Base-by-base conservation (phyloP, 2,113 vertebrate species). In the Lucifuga dentata region DNA sequence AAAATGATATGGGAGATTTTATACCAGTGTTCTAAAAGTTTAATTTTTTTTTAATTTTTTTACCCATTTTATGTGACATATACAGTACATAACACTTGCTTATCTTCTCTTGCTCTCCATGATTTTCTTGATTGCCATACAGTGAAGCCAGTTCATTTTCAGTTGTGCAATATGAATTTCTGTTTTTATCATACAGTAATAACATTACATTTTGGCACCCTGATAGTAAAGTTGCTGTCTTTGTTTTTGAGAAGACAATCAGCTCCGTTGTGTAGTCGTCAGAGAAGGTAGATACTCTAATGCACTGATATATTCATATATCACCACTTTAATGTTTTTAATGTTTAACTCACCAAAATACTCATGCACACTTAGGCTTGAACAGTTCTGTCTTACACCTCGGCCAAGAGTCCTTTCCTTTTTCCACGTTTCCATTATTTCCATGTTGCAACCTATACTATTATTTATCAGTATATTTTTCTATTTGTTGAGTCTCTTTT, bases 281-380 rank as follows among this genome's bases (percentile, higher is more conserved):
- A 70, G 68, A 86, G 59, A 24, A 65, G 38, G 5, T 76, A 77
- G 77, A 84, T 68, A 76, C 59, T 74, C 85, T 71, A 92, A 91
- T 90, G 90, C 93, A 94, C 91, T 93, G 89, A 93, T 93, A 63
- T 79, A 53, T 61, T 78, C 48, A 26, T 78, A 68, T 76, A 61
- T 73, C 63, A 58, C 58, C 73, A 55, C 55, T 70, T 73, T 26
- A 24, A 55, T 61, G 24, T 61, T 77, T 64, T 73, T 46, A 33
- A 26, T 66, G 21, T 80, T 81, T 64, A 73, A 65, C 87, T 93
- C 66, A 80, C 92, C 92, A 93, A 94, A 86, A 93, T 85, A 92
- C 86, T 92, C 88, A 74, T 89, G 33, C 70, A 52, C 36, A 66
- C 59, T 80, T 83, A 85, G 71, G 77, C 83, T 91, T 76, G 50